Base-by-base conservation (phyloP, 2,113 vertebrate genomes). In the Myotis davidii region DNA sequence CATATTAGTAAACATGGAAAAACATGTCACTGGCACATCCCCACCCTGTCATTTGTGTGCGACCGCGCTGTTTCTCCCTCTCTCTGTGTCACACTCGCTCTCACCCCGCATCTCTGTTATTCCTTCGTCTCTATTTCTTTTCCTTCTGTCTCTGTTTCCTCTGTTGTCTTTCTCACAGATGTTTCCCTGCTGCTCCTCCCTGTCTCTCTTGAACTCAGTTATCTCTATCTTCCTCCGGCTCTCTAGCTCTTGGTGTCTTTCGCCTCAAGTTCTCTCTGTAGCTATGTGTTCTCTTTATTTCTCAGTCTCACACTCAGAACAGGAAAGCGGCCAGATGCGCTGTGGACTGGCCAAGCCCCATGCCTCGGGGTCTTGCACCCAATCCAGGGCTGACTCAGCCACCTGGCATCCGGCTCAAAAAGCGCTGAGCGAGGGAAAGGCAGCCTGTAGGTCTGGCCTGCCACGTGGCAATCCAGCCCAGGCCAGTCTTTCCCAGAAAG, bases 71-170 rank as follows among this genome's bases (percentile, higher is more conserved):
- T 34, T 23, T 70, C 65, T 20, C 7, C 39, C 1, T 23, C 34
- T 74, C 64, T 69, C 34, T 54, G 14, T 37, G 65, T 34, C 76
- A 48, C 21, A n/a, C 25, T 48, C 17, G 2, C 82, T 32, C 39
- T 29, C 7, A 5, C 18, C 1, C n/a, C 13, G 2, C 25, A n/a
- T 5, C 6, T 12, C 0, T 16, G 6, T 9, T 16, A 50, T 29
- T 32, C 56, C 25, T 34, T 54, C 6, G 1, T 34, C 34, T 27
- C 48, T 34, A 1, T 50, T 54, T 42, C 23, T 48, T 37, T 5
- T 9, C 25, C 25, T n/a, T 13, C n/a, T 37, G 25, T 74, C 48
- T 29, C 50, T 45, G 25, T 23, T 9, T 42, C 37, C 59, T 59
- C 70, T 27, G 86, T 20, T 56, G 34, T 13, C 48, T 5, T 67